Percentiles rank a stretch among this genome's conserved stretches.
These are phyloP conservation scores for Parnassius mnemosyne DNA, from an alignment of 2,888 invertebrate species.

Conservation along the genomic window DNA sequence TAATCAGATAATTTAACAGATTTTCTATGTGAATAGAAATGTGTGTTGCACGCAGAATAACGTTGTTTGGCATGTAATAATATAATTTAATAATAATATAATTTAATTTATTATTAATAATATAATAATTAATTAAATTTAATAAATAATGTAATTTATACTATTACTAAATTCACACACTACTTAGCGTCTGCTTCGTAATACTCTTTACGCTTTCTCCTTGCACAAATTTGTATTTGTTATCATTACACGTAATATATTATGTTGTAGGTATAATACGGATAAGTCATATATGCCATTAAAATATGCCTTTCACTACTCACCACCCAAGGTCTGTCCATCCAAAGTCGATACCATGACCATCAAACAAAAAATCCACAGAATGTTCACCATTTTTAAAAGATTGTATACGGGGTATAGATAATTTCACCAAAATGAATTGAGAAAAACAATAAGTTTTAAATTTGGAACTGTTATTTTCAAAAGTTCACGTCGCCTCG, in stretches of 20 bases:
- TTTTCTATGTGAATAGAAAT: too few relatives aligned
- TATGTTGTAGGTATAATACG: constrained; percentile 16
- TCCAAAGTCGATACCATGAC: constrained; percentile 51
- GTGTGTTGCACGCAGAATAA: not conserved
- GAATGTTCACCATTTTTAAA: constrained; percentile 49
- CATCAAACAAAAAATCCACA: constrained; percentile 46
- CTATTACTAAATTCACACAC: constrained; percentile 7
- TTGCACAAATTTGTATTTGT: constrained; percentile 19
- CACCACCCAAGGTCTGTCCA: constrained; percentile 69
- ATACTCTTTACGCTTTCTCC: constrained; percentile 23
- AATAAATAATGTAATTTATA: not conserved
- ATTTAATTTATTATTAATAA: too few relatives aligned
- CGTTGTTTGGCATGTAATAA: not conserved
- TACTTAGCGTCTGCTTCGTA: not conserved
- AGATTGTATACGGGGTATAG: constrained; percentile 22
- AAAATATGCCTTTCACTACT: constrained; percentile 72
- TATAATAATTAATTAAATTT: too few relatives aligned
- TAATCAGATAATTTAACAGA: too few relatives aligned
- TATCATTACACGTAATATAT: constrained; percentile 5
- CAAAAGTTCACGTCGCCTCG: constrained; percentile 43
- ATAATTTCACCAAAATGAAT: constrained; percentile 12
- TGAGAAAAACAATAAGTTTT: constrained; percentile 29
- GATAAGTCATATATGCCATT: constrained; percentile 7
- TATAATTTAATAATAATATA: not conserved
- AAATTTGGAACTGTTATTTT: constrained; percentile 34